Evolutionary conservation across 2,888 invertebrate species (phyloP), one percentile per base, ranked within the genome.

Genomic region (Neocrepidodera transversa): DNA sequence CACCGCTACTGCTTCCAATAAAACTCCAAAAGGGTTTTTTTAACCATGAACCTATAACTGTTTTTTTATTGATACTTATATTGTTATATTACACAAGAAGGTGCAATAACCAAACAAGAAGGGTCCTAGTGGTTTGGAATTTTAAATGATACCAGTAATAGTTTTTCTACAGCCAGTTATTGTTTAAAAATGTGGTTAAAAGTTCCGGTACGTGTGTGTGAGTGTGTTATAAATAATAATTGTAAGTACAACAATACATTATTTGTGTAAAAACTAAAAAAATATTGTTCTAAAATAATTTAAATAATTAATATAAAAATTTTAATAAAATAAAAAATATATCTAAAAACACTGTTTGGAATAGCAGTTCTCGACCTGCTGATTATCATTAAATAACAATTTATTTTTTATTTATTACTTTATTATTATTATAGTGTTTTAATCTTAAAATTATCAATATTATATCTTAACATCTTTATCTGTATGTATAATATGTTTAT

Each of bases 61-160:
- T 58, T 60, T 60, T 61, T 64, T 64, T 66, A 66, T 66, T 53
- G 60, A 55, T 48, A 58, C 42, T 45, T 51, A 43, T 58, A 58
- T 61, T 52, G 58, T 58, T 51, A 53, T 53, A 56, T 58, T 65
- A 59, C 57, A 50, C 54, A 59, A 61, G 57, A 58, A 64, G 65
- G 60, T 62, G 64, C 56, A 62, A 62, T 58, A 60, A 63, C 65
- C 45, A 18, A 18, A 13, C 50, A 48, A 28, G 23, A 28, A 53
- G 56, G 53, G 52, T 38, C 26, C 42, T 28, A 42, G n/a, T n/a
- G 50, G 42, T 32, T 43, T 30, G 30, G 14, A 43, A 16, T 40
- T 28, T 43, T n/a, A 11, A 20, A 17, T 28, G 28, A 10, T n/a
- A n/a, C n/a, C n/a, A n/a, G n/a, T n/a, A n/a, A 23, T 43, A 43